Conservation (phyloP, 1,140 invertebrate genomes). For the Nasonia giraulti region DNA sequence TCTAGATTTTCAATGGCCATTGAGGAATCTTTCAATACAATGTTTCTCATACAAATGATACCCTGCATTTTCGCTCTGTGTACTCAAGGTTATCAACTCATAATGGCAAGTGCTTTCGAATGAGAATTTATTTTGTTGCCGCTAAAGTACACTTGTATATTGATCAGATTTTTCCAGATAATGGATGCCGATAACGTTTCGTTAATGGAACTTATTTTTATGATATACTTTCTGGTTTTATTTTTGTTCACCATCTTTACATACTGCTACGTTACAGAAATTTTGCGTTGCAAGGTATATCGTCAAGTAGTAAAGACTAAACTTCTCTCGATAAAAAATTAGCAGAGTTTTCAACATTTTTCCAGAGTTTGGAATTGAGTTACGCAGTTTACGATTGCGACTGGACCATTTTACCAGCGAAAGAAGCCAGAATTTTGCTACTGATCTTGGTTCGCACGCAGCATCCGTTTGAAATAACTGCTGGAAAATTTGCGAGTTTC, state of each 20-base stretch:
- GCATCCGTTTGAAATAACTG: conserved; percentile 55
- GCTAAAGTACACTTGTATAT: background rate
- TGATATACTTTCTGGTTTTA: conserved; percentile 45
- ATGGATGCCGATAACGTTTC: conserved; percentile 17
- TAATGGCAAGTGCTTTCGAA: conserved; percentile 10
- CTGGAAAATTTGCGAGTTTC: conserved; percentile 48
- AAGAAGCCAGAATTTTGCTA: conserved; percentile 40
- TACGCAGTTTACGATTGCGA: conserved; percentile 44
- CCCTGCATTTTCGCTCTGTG: conserved; percentile 49
- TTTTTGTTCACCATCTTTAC: conserved; percentile 50
- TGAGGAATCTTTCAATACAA: conserved; percentile 42
- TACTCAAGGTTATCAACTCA: conserved; percentile 39
- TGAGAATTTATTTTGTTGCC: too few species aligned
- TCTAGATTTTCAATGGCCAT: conserved; percentile 42
- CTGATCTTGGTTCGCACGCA: conserved; percentile 61
- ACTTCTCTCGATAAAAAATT: background rate
- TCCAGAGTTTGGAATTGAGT: conserved; percentile 48
- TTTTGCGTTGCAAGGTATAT: conserved; percentile 36
- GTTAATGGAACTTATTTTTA: conserved; percentile 39
- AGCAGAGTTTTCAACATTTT: background rate
- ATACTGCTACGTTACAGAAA: conserved; percentile 44
- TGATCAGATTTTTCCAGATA: conserved; percentile 31
- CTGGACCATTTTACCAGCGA: conserved; percentile 39
- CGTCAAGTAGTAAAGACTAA: background rate
- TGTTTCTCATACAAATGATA: conserved; percentile 48